phyloP scores from a whole-genome alignment of 2,113 vertebrate genomes.

The Melospiza georgiana region DNA sequence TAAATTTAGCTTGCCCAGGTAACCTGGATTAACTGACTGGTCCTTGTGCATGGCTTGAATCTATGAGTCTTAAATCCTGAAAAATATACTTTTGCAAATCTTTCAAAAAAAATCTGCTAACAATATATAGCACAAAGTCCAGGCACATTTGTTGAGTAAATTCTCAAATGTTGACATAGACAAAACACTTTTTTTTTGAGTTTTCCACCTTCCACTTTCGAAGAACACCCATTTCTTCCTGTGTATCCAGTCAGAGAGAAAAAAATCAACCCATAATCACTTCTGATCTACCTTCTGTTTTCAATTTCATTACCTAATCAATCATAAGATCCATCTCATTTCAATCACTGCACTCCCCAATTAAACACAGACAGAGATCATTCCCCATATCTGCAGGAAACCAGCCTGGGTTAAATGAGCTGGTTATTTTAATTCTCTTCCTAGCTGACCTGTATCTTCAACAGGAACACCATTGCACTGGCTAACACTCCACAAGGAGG shows the following conservation, averaged over 20 bases:
- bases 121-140: neutral
- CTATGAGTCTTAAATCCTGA: neutral
- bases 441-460: neutral
- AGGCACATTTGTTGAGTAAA: neutral
- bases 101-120: neutral
- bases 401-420: neutral
- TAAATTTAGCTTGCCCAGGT: neutral
- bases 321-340: neutral
- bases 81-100: neutral
- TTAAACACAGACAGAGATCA: neutral
- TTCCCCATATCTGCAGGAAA: neutral
- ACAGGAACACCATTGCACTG: neutral
- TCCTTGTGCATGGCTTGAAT: neutral
- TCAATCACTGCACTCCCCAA: neutral
- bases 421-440: neutral
- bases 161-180: neutral
- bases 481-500: neutral
- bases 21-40: neutral
- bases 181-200: neutral
- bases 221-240: neutral
- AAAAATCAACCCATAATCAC: rapidly evolving
- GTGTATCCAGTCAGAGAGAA: neutral
- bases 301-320: neutral
- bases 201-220: neutral
- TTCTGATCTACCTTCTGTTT: neutral